A percentile compares a stretch with the other conserved stretches of the same genome.
phyloP scores from a whole-genome alignment of 2,888 invertebrate species.

The Ochropleura plecta region DNA sequence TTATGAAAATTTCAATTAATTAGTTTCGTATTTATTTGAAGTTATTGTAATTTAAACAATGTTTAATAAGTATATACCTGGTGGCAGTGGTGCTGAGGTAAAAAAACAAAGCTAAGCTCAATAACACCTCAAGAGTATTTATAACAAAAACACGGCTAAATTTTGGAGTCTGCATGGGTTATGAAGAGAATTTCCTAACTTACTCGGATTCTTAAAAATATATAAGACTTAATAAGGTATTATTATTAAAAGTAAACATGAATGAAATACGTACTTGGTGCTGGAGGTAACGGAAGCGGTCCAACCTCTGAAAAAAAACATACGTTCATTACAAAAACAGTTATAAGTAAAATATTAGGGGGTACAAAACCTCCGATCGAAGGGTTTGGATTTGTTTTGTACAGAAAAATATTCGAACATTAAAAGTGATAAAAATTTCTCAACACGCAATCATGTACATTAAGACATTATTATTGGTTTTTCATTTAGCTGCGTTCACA shows the following conservation, averaged over 20 bases:
- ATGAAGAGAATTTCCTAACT: too few species aligned
- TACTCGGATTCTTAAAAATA: neutral
- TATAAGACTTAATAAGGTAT: neutral
- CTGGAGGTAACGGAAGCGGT: constrained; percentile 27
- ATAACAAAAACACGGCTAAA: neutral
- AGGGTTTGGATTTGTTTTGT: neutral
- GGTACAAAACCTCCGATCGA: neutral
- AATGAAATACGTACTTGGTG: constrained; percentile 31
- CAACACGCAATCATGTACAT: too few species aligned
- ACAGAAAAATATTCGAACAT: neutral
- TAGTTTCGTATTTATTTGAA: constrained; percentile 26
- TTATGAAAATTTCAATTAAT: constrained; percentile 28
- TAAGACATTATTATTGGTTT: neutral
- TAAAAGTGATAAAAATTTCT: too few species aligned
- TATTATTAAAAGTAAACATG: neutral
- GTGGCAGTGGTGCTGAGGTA: neutral
- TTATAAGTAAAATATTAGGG: neutral
- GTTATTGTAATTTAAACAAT: constrained; percentile 1
- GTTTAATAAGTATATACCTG: neutral
- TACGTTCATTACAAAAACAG: neutral
- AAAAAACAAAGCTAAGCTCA: neutral
- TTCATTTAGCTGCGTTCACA: neutral
- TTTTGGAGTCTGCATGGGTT: neutral
- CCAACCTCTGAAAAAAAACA: constrained; percentile 37
- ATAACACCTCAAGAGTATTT: neutral